Evolutionary conservation across 2,113 vertebrate genomes (phyloP).

Genomic region (Tachysurus fulvidraco): DNA sequence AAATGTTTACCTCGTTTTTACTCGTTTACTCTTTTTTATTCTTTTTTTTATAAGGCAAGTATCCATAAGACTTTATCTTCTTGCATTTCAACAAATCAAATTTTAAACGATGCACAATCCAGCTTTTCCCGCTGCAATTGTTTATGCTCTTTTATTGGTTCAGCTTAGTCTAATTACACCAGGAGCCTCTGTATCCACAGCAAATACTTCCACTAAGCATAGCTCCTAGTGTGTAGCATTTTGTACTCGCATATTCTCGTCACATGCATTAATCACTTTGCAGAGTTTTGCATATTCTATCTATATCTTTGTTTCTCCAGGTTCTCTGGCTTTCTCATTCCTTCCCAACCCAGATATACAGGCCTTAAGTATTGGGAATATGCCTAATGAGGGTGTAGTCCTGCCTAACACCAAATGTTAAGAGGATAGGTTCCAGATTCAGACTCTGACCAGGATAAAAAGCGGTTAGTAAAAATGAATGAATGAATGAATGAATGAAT

Average conservation of each 20-base stretch:
- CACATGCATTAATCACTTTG: neutral
- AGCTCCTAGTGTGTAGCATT: neutral
- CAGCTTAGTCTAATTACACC: conserved; percentile 39
- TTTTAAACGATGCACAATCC: neutral
- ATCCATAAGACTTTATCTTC: neutral
- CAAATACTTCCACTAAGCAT: conserved; percentile 52
- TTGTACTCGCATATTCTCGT: neutral
- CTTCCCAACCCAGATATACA: too few relatives aligned
- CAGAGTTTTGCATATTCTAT: neutral
- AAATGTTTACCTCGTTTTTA: conserved; percentile 24
- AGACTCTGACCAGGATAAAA: neutral
- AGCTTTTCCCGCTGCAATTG: conserved; percentile 21
- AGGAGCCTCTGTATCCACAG: conserved; percentile 39
- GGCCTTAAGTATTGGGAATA: too few relatives aligned
- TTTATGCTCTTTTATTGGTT: conserved; percentile 13
- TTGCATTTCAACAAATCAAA: neutral
- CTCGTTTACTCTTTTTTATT: neutral
- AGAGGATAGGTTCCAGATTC: neutral
- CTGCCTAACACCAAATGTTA: neutral
- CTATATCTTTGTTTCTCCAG: neutral
- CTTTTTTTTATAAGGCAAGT: neutral
- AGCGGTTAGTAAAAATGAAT: neutral
- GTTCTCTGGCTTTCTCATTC: too few relatives aligned
- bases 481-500: neutral
- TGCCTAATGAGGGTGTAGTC: too few relatives aligned